Evolutionary conservation across 2,797 vertebrate species (phyloP), one percentile per base, ranked within the genome.

Genomic region (Mormyrus hasselquistii): DNA sequence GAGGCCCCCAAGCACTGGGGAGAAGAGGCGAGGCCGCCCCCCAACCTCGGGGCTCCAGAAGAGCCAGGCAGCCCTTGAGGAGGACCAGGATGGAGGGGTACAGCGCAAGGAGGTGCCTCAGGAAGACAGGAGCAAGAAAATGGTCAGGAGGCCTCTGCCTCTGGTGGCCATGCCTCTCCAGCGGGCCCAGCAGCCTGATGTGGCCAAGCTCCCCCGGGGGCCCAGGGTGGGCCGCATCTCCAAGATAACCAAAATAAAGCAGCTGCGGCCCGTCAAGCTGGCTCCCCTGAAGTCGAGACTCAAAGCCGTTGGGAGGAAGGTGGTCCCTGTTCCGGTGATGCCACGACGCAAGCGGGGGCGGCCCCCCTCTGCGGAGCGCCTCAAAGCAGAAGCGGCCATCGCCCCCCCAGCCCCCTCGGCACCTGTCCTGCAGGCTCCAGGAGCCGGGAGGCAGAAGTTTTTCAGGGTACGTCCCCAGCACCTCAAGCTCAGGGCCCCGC

Each of bases 1-100:
- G 0, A 98, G 97, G 94, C 96, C 96, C 41, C 96, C 96, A 87
- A 96, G 96, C 84, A 96, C 94, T 0, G 96, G 97, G 69, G 98
- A 99, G 92, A 99, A 97, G 93, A 97, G 97, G 92, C 96, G 99
- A 94, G 98, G 98, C 88, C 97, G 99, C 85, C 99, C 99, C 83
- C 99, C 98, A 1, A 94, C 94, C 73, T 95, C 94, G 55, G 92
- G 90, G 90, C 93, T 91, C 88, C 96, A 94, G 89, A 95, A 94
- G 91, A 91, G 90, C 91, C 94, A 95, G 92, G 92, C 90, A 9
- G 88, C 90, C 41, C 92, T 96, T 19, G 96, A 96, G 47, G 97
- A 97, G 19, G 90, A 91, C 86, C 95, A 96, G 91, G 83, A 85
- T 85, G 83, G 83, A 22, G 82, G 82, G n/a, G 22, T n/a, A 22